A percentile compares a stretch with the other conserved stretches of the same genome.
Conservation (phyloP, 1,140 invertebrate species). For the Tribolium castaneum region DNA sequence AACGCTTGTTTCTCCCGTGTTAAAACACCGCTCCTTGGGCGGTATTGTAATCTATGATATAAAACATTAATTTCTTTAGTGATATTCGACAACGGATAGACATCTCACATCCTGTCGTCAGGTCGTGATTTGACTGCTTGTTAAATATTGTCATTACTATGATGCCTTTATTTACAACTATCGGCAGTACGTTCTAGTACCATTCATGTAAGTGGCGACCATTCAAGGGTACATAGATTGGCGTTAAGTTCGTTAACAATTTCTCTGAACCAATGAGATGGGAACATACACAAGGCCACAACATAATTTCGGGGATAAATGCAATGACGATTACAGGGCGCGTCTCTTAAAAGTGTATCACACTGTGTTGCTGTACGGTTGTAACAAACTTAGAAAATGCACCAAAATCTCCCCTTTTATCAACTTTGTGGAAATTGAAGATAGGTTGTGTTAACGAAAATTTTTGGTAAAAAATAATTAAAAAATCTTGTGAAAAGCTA, state of each 20-base stretch:
- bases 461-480: too few species aligned
- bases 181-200: constrained; percentile 38
- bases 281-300: constrained; percentile 10
- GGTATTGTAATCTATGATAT: constrained; percentile 30
- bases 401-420: too few species aligned
- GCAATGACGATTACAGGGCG: constrained; percentile 10
- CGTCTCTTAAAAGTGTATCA: too few species aligned
- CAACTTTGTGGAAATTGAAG: too few species aligned
- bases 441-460: too few species aligned
- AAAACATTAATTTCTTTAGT: constrained; percentile 36
- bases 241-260: constrained; percentile 24
- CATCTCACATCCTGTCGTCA: background rate
- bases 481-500: too few species aligned
- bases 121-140: background rate
- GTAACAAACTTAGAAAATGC: too few species aligned
- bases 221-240: constrained; percentile 41
- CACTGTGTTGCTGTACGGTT: too few species aligned
- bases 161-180: constrained; percentile 41
- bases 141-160: constrained; percentile 48
- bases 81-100: constrained; percentile 12
- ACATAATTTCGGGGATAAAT: constrained; percentile 40
- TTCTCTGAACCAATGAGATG: constrained; percentile 9
- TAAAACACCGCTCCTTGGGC: background rate
- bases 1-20: background rate
- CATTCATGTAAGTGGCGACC: constrained; percentile 20